These are phyloP conservation scores for Argyrosomus regius DNA, from an alignment of 2,797 vertebrate species.

Conservation along the genomic window DNA sequence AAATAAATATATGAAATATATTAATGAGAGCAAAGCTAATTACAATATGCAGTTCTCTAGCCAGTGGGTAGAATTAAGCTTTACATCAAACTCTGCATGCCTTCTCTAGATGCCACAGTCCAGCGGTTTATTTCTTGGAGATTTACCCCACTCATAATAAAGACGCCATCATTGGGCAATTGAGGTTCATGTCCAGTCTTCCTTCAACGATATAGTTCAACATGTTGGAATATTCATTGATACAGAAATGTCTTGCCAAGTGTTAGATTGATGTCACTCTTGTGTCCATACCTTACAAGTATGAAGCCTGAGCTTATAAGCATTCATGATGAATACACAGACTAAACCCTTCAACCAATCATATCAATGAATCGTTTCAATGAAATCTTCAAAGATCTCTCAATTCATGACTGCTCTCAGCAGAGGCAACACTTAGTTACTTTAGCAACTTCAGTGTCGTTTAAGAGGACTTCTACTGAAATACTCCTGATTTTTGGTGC, in stretches of 20 bases:
- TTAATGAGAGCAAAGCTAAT: not conserved
- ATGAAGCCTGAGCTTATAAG: not conserved
- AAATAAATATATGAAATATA: not conserved
- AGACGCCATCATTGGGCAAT: not conserved
- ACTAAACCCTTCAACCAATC: not conserved
- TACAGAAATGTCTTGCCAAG: not conserved
- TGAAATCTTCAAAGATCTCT: not conserved
- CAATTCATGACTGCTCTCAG: not conserved
- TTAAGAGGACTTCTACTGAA: constrained; percentile 9
- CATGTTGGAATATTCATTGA: not conserved
- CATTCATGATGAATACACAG: not conserved
- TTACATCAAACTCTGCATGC: not conserved
- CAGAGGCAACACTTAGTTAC: not conserved
- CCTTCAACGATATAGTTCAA: not conserved
- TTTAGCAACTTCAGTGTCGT: not conserved
- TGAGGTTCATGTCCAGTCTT: not conserved
- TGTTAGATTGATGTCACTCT: not conserved
- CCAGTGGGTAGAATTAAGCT: not conserved
- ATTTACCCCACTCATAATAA: not conserved
- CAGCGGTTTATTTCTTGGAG: not conserved
- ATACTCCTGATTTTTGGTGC: constrained; percentile 6
- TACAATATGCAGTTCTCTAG: not conserved
- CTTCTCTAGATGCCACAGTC: not conserved
- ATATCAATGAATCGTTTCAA: no score
- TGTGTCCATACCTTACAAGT: no score